Evolutionary conservation across 2,888 invertebrate species (phyloP), one percentile per base, ranked within the genome.

Genomic region (Allacma fusca): DNA sequence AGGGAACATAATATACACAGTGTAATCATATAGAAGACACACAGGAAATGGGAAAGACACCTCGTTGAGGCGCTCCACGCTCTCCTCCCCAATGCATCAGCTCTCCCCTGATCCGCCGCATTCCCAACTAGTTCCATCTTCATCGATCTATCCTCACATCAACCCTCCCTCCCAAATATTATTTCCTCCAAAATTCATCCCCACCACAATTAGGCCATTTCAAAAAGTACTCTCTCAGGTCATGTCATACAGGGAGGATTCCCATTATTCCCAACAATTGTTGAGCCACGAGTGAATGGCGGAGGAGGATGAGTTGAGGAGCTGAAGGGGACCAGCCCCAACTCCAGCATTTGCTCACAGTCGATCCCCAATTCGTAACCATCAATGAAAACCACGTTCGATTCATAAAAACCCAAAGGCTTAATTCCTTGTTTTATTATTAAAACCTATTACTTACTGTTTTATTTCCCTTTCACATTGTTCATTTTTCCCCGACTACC

Each of bases 101-200:
- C n/a, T n/a, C 29, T 28, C 67, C 28, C 67, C 28, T 16, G n/a
- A 26, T 67, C 2, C 67, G 67, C 29, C 29, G 67, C 67, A 26
- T 4, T 44, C 34, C n/a, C 69, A 29, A 40, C 40, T 29, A 69
- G 43, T 43, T 69, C 40, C 69, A 69, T 69, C 69, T 23, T 69
- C 43, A 23, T 40, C 43, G 62, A 29, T 69, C 21, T 69, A 50
- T 50, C 50, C 34, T 19, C 26, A 0, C 29, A 0, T 29, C 29
- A 0, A 29, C n/a, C 12, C 4, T 13, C 43, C 12, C 40, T 62
- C 62, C 23, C 34, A 23, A 40, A 9, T 21, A 21, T 24, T 23
- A 21, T 44, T 24, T n/a, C n/a, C 16, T 29, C 0, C 1, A 67
- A 12, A 67, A 21, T n/a, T 24, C 9, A 69, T 43, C n/a, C 21